A percentile compares a stretch with the other conserved stretches of the same genome.
phyloP scores from a whole-genome alignment of 2,888 invertebrate species.

The Drosophila borborema region DNA sequence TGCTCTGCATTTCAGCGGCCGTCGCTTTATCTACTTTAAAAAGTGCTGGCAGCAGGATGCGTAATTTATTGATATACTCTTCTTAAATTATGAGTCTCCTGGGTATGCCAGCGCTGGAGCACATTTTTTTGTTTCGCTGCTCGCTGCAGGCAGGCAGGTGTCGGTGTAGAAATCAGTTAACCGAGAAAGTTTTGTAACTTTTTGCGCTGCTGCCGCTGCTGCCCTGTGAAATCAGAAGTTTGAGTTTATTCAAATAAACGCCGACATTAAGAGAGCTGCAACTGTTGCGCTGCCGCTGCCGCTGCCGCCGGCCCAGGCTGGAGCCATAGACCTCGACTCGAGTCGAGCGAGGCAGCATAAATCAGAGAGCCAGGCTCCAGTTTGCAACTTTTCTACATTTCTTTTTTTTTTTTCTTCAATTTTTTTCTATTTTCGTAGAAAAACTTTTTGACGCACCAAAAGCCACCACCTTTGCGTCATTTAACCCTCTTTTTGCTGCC shows the following conservation, averaged over 20 bases:
- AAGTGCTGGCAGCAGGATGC: conserved; percentile 60
- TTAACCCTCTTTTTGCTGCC: conserved; percentile 70
- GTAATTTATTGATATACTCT: conserved; percentile 82
- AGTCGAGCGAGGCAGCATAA: conserved; percentile 70
- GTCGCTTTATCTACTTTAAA: conserved; percentile 65
- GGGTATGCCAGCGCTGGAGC: conserved; percentile 42
- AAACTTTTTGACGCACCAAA: conserved; percentile 73
- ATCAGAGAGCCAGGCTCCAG: conserved; percentile 58
- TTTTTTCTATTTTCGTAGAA: conserved; percentile 49
- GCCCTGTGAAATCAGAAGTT: conserved; percentile 73
- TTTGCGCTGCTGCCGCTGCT: conserved; percentile 31
- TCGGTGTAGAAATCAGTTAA: conserved; percentile 77
- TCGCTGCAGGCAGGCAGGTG: conserved; percentile 78
- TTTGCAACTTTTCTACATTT: conserved; percentile 54
- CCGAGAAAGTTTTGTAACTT: conserved; percentile 77
- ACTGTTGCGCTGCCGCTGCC: conserved; percentile 69
- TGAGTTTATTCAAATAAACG: conserved; percentile 81
- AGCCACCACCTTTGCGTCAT: conserved; percentile 64
- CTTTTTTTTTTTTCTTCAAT: no score
- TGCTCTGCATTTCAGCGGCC: conserved; percentile 39
- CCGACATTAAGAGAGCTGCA: conserved; percentile 80
- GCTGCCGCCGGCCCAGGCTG: conserved; percentile 19
- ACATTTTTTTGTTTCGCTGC: conserved; percentile 26
- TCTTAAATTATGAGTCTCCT: conserved; percentile 78
- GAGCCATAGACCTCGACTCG: conserved; percentile 27